Conservation (phyloP, 2,113 vertebrate genomes). For the Equus quagga region DNA sequence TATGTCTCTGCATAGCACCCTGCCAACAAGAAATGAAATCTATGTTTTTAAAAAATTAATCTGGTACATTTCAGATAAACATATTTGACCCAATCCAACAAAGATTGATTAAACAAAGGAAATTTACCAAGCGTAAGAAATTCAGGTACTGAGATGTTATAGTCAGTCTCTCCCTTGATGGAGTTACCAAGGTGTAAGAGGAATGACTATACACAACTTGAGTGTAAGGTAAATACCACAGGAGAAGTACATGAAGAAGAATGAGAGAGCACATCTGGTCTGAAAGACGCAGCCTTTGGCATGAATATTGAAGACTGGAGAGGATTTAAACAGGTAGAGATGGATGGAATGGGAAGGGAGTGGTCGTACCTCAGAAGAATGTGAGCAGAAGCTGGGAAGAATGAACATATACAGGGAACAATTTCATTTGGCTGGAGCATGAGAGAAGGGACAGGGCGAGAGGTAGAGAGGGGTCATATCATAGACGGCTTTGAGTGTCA, state of each 20-base stretch:
- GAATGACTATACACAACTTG: background rate
- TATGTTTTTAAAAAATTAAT: background rate
- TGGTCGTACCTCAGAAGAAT: background rate
- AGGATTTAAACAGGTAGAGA: background rate
- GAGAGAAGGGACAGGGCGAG: background rate
- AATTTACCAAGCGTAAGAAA: background rate
- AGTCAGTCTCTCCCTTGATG: background rate
- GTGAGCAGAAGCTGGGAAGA: background rate
- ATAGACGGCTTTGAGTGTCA: background rate
- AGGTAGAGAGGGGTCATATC: background rate
- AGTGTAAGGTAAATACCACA: background rate
- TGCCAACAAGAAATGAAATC: background rate
- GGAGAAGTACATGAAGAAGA: background rate
- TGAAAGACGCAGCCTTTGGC: background rate
- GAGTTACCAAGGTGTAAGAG: background rate
- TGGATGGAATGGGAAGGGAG: background rate
- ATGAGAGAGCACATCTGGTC: background rate
- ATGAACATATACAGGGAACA: accelerated
- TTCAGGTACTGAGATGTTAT: background rate
- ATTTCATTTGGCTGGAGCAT: background rate
- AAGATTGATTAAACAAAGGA: background rate
- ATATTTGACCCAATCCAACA: background rate
- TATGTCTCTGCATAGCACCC: background rate
- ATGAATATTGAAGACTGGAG: background rate
- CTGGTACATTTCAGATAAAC: background rate